Evolutionary conservation across 2,797 vertebrate species (phyloP), one percentile per base, ranked within the genome.

Genomic region (Sardinella longiceps): DNA sequence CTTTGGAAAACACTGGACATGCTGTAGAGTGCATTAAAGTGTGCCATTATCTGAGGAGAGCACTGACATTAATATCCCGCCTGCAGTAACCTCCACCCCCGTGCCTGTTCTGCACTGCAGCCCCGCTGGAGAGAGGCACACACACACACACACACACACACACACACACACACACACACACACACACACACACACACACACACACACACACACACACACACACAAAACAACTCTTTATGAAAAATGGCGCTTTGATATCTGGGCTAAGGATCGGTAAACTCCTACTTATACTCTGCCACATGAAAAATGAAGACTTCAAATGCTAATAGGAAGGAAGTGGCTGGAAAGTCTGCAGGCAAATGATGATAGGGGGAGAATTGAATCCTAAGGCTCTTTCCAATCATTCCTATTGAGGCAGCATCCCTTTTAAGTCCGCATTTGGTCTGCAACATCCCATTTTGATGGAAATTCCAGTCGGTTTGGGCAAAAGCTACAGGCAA

Each of bases 291-390:
- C 45, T 84, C 86, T 90, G 88, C 87, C 87, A 88, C 89, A 84
- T 93, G 91, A 93, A 91, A 93, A 91, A 92, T 88, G 37, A 77
- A 91, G 90, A 93, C 89, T 87, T 88, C 88, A 92, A 93, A 90
- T 90, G 86, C 88, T 91, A 91, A 91, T 85, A 86, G 86, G 86
- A 90, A 86, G 83, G 45, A 83, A 85, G 37, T 43, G 84, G 87
- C 85, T 85, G 43, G 85, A 87, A 83, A 87, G 28, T 10, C 82
- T 87, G 87, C 82, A 20, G 33, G 81, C 70, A 87, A 92, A 83
- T 60, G 87, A 89, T 87, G 86, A 91, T 83, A 88, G 87, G 88
- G 37, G 88, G 86, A 89, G 86, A 91, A 90, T 89, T 83, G 51
- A 84, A 87, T 87, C 89, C 89, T 91, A 88, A 90, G 88, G 86